Evolutionary conservation across 2,113 vertebrate species (phyloP), one percentile per base, ranked within the genome.

Genomic region (Rhinichthys klamathensis): DNA sequence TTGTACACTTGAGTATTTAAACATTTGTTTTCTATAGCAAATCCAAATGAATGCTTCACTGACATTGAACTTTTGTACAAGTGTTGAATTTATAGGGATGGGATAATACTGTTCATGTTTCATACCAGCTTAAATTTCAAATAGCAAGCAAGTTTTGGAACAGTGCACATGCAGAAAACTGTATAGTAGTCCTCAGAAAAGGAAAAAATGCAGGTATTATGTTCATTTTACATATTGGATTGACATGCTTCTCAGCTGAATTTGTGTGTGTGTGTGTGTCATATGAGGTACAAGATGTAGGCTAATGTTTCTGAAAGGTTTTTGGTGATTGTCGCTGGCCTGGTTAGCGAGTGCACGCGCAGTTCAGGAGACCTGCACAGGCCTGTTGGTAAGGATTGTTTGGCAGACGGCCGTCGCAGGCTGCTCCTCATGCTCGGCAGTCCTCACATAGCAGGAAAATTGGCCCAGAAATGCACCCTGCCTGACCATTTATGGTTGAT

Each of bases 401-500:
- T 84, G 87, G 82, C 78, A 85, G 54, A 13, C 84, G 70, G 54
- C 67, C 56, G 65, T 73, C 13, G 38, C 54, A 70, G 63, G 67
- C 77, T 88, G 81, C 82, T 81, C 61, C 38, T 86, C 84, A 61
- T 86, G 84, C 84, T 86, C 77, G 7, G 61, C 86, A 83, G 86
- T 87, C 81, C 74, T 84, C 77, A 81, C 88, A 86, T 80, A 78
- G 84, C 87, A 84, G 86, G 77, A 84, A 85, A 88, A 84, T 86
- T 89, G 89, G 87, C 87, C 63, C 80, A 85, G 85, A 87, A 85
- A 86, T 7, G 73, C 58, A 41, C 87, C 86, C 63, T 75, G 86
- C 86, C 89, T 90, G 85, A 86, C 89, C 89, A 84, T 90, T 86
- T 88, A 87, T 82, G 87, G 86, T 78, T 88, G 86, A 85, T 89